Conservation (phyloP, 1,140 invertebrate species). For the Campoletis sonorensis region DNA sequence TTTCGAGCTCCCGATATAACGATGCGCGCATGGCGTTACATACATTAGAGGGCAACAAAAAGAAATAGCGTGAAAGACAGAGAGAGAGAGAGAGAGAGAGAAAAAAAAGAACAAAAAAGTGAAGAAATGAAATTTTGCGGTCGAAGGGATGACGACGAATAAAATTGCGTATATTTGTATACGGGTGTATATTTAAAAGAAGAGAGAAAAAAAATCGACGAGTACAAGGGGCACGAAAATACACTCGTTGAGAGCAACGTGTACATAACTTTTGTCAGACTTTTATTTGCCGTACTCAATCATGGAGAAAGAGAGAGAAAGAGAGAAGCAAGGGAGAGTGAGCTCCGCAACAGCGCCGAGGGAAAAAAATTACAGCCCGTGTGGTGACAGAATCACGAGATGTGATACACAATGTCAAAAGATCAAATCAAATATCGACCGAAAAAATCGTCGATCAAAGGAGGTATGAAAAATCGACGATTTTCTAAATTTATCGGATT, state of each 20-base stretch:
- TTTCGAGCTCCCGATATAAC: conserved; percentile 55
- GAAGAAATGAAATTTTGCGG: conserved; percentile 51
- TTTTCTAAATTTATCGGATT: no score
- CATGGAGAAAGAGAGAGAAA: background rate
- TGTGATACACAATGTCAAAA: background rate
- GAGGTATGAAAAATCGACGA: background rate
- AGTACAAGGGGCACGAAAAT: background rate
- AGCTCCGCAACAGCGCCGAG: background rate
- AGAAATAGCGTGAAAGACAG: conserved; percentile 35
- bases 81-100: conserved; percentile 21
- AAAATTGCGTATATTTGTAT: conserved; percentile 3
- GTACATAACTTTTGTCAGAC: background rate
- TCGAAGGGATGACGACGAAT: conserved; percentile 51
- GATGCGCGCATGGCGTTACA: conserved; percentile 57
- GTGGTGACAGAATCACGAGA: background rate
- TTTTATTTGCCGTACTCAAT: background rate
- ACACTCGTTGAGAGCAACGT: background rate
- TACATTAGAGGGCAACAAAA: conserved; percentile 52
- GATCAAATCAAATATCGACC: background rate
- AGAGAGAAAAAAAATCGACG: no score
- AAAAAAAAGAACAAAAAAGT: no score
- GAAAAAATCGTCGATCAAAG: background rate
- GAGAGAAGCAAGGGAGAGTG: background rate
- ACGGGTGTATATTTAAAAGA: no score
- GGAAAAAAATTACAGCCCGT: background rate